Conservation (phyloP, 2,797 vertebrate genomes). For the Taeniopygia guttata region DNA sequence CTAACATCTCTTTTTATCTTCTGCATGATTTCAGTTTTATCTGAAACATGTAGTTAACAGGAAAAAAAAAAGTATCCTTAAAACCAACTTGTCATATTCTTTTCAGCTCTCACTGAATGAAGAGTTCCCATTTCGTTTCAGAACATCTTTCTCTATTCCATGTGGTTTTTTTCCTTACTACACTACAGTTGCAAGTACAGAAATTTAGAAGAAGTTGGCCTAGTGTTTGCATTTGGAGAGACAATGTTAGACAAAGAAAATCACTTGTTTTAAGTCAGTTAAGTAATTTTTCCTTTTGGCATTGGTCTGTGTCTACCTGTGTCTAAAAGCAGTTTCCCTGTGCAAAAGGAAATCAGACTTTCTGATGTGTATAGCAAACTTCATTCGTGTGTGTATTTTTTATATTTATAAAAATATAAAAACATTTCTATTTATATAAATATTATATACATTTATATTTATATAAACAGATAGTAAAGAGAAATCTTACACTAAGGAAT, state of each 20-base stretch:
- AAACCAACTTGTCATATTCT: not conserved
- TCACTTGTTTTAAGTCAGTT: not conserved
- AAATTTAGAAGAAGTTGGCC: not conserved
- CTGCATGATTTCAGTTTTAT: not conserved
- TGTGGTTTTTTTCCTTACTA: not conserved
- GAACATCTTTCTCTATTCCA: not conserved
- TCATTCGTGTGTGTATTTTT: not conserved
- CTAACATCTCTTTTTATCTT: not conserved
- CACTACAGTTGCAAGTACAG: not conserved
- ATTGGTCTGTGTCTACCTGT: not conserved
- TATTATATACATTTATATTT: not conserved
- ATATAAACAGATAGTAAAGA: not conserved
- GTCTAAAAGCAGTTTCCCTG: not conserved
- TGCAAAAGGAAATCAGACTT: not conserved
- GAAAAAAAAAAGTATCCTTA: not conserved
- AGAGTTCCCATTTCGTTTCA: not conserved
- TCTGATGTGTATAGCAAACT: not conserved
- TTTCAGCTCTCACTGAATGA: not conserved
- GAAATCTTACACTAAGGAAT: not conserved
- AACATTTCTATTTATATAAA: too few relatives aligned
- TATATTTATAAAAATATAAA: too few relatives aligned
- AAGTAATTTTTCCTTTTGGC: not conserved
- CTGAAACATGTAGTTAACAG: not conserved
- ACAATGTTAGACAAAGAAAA: not conserved
- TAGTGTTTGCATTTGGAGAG: not conserved